Percentiles rank a stretch among this genome's conserved stretches.
These are phyloP conservation scores for Geopemphigus sp. DNA, from an alignment of 1,140 invertebrate species.

Conservation along the genomic window DNA sequence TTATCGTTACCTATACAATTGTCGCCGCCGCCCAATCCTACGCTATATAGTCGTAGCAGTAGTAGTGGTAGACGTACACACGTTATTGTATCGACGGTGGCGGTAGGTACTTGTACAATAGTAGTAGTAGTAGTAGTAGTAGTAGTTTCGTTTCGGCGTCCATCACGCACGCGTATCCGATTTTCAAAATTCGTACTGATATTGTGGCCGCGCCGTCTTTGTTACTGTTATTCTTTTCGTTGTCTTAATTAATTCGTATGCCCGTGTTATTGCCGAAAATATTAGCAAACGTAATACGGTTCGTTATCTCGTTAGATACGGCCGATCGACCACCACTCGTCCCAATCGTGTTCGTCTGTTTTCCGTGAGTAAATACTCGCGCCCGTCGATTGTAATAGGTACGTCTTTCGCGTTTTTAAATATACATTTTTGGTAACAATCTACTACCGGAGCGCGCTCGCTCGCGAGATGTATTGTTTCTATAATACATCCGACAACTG, in stretches of 20 bases:
- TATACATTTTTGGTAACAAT: too few relatives aligned
- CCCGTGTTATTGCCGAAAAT: too few relatives aligned
- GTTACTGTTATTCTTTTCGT: background rate
- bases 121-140: background rate
- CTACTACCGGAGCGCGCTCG: too few relatives aligned
- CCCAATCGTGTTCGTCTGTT: too few relatives aligned
- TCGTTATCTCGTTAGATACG: conserved; percentile 6
- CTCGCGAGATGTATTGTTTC: too few relatives aligned
- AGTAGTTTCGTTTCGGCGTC: conserved; percentile 17
- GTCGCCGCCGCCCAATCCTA: background rate
- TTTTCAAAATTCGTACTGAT: too few relatives aligned
- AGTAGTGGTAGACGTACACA: background rate
- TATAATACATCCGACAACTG: too few relatives aligned
- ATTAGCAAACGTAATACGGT: background rate
- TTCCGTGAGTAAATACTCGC: background rate
- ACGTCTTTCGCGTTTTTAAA: too few relatives aligned
- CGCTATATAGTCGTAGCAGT: background rate
- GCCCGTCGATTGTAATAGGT: too few relatives aligned
- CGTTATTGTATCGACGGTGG: background rate
- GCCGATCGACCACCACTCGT: background rate
- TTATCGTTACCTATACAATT: background rate
- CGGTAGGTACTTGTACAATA: background rate
- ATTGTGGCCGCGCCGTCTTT: too few relatives aligned
- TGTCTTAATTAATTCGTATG: background rate
- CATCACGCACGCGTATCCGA: conserved; percentile 5